Evolutionary conservation across 2,888 invertebrate species (phyloP), one percentile per base, ranked within the genome.

Genomic region (Steinernema scapterisci): DNA sequence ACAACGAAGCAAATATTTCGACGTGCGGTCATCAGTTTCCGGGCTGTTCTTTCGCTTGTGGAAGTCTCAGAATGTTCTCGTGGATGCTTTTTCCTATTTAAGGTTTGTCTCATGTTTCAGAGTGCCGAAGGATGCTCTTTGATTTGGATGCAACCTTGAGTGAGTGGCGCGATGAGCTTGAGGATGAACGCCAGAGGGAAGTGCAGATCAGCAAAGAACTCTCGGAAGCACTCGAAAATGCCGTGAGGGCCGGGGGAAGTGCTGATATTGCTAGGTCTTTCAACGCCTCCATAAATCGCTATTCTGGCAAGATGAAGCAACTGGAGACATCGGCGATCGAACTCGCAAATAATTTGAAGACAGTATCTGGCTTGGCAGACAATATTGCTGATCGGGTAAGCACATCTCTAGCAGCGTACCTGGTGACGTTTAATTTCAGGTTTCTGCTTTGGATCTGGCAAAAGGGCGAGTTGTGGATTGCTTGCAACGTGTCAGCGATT

Each of bases 391-490:
- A 94, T 85, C 94, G 94, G 88, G 97, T 99, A 73, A 95, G 95
- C 87, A 43, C n/a, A 31, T 0, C 23, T 44, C 9, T 71, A 38
- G 9, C 16, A 16, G 3, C 16, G 31, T 48, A 43, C 7, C 19
- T 51, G 48, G 13, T 52, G 3, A 21, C 56, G n/a, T 27, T 23
- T 27, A n/a, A 51, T 51, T 74, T 21, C 21, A 83, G 81, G 97
- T 97, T 19, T 91, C 95, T 11, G 93, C 94, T 76, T 89, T 99
- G 54, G 97, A 99, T 89, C 90, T 93, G 74, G 95, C 96, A 0
- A 92, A 95, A 92, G 93, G 93, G 80, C 92, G 95, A 75, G 97
- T 97, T 0, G 94, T 94, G 1, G 95, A 95, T 84, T 96, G 95
- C 86, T 94, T 97, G 88, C 92, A 93, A 82, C 90, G 97, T 75